Percentiles rank a stretch among this genome's conserved stretches.
phyloP scores from a whole-genome alignment of 2,113 vertebrate genomes.

The Syngnathus scovelli region DNA sequence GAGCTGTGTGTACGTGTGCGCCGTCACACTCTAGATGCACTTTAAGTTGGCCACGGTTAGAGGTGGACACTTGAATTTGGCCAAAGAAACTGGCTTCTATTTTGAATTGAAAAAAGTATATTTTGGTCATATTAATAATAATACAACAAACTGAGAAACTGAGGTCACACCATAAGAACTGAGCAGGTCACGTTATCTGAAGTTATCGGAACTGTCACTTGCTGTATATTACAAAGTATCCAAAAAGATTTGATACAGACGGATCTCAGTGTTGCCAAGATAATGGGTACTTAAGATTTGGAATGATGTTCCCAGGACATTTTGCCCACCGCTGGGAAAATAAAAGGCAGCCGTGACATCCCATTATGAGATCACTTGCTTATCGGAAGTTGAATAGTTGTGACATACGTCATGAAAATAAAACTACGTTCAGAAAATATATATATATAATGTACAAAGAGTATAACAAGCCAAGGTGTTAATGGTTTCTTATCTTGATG shows the following conservation, averaged over 20 bases:
- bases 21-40: not conserved
- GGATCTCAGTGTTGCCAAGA: not conserved
- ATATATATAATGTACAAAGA: not conserved
- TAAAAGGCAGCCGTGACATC: not conserved
- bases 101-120: not conserved
- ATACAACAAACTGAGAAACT: not conserved
- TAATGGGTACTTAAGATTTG: not conserved
- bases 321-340: not conserved
- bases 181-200: not conserved
- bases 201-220: not conserved
- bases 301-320: not conserved
- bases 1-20: not conserved
- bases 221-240: not conserved
- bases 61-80: too few relatives aligned
- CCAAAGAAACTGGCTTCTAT: not conserved
- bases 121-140: not conserved
- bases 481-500: not conserved
- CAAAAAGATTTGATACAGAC: conserved; percentile 1
- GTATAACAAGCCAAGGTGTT: not conserved
- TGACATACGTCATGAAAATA: too few relatives aligned
- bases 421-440: not conserved
- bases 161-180: not conserved
- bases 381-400: not conserved
- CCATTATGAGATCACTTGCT: not conserved
- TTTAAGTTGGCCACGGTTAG: not conserved